Percentiles rank a stretch among this genome's conserved stretches.
phyloP scores from a whole-genome alignment of 2,797 vertebrate genomes.

The Phyllotis vaccarum region DNA sequence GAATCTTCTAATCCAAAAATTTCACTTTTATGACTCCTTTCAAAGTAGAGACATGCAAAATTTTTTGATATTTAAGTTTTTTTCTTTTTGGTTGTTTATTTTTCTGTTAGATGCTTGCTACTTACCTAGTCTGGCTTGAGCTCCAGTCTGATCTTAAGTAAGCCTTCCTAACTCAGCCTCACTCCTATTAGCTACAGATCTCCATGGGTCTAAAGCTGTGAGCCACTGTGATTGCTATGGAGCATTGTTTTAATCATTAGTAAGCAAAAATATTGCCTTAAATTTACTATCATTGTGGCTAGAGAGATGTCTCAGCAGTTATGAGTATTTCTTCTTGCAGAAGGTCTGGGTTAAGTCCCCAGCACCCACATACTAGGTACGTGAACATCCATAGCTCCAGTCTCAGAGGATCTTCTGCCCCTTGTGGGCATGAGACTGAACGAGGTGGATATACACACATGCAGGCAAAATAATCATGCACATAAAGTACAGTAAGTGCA shows the following conservation, averaged over 20 bases:
- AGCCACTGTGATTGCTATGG: background rate
- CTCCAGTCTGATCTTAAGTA: background rate
- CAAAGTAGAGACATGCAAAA: background rate
- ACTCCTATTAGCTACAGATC: background rate
- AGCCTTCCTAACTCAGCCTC: background rate
- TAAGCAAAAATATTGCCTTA: background rate
- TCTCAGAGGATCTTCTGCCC: background rate
- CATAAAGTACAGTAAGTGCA: background rate
- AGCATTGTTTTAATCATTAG: background rate
- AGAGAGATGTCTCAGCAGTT: background rate
- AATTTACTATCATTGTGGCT: background rate
- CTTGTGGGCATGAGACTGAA: background rate
- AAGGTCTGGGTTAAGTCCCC: background rate
- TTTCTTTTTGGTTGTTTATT: background rate
- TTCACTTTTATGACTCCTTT: conserved; percentile 25
- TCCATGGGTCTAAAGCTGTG: background rate
- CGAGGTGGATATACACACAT: background rate
- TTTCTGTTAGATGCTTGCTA: background rate
- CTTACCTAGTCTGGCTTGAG: background rate
- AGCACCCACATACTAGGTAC: background rate
- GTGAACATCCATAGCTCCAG: background rate
- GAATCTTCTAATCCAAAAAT: conserved; percentile 16
- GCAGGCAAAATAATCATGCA: background rate
- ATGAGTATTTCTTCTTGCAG: background rate
- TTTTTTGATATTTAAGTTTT: background rate